Evolutionary conservation across 92 coral and sea anemone species (phyloP), one percentile per base, ranked within the genome.

Genomic region (Zoanthus solanderi): DNA sequence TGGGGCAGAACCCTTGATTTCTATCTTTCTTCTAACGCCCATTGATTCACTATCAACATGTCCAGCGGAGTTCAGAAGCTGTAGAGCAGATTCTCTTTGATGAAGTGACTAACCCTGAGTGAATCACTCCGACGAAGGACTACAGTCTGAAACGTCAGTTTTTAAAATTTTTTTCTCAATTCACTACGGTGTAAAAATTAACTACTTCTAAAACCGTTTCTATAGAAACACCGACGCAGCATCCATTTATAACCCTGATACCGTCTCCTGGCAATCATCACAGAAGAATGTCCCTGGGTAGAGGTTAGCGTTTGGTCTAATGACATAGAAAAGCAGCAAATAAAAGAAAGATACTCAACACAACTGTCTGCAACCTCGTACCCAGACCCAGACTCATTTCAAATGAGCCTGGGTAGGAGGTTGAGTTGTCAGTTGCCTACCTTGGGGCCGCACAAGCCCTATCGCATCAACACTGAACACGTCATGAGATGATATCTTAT

Each of bases 241-340:
- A 23, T 23, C 23, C 23, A 23, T 23, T 23, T 23, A 23, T 23
- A 69, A 78, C 56, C 50, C 83, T 78, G 71, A 56, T 29, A 79
- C 87, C 61, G 76, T 45, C n/a, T 88, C 90, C 78, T 87, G 86
- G 72, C 90, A 87, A 79, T 68, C 85, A 71, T 71, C 90, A 67
- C 78, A 78, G 75, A 87, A 67, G 78, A 78, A 79, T 78, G 90
- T 78, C 65, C 92, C 88, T 54, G 94, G 88, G 73, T 76, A 88
- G 94, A 92, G 86, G 48, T 92, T 81, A 92, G 94, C 72, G 67
- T 85, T 72, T 92, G 94, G 94, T 48, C 87, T 68, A 91, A 91
- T 78, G 94, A 91, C 82, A 75, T 82, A 52, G 89, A 91, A 71
- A 76, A 87, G 76, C 91, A 91, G 75, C 87, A 91, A 53, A 72